Conservation (phyloP, 2,797 vertebrate species). For the Chrysolophus pictus region DNA sequence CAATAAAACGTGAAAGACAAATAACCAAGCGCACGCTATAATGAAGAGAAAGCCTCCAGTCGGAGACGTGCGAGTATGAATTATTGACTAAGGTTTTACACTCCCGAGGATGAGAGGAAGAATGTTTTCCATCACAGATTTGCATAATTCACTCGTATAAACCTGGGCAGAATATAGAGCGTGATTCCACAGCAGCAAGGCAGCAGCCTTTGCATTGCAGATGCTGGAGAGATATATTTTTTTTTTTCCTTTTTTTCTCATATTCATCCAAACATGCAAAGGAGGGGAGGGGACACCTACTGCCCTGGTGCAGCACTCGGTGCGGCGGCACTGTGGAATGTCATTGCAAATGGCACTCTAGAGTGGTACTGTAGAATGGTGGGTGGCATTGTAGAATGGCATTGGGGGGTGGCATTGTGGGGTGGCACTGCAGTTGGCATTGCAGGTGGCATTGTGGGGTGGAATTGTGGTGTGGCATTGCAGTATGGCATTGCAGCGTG, state of each 20-base stretch:
- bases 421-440: no score
- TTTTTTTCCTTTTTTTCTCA: neutral
- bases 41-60: conserved; percentile 83
- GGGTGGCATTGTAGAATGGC: no score
- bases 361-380: no score
- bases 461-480: no score
- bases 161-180: conserved; percentile 82
- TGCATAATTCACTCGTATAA: conserved; percentile 84
- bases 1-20: conserved; percentile 82
- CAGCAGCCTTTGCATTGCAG: conserved; percentile 48
- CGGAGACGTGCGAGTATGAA: conserved; percentile 80
- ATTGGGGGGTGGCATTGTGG: no score
- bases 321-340: rapidly evolving
- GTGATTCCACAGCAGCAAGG: conserved; percentile 61
- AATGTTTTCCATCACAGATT: conserved; percentile 84
- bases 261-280: neutral
- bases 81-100: conserved; percentile 86
- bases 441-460: no score
- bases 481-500: no score
- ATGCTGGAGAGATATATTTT: neutral
- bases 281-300: rapidly evolving
- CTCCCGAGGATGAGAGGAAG: conserved; percentile 82
- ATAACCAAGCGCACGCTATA: conserved; percentile 79
- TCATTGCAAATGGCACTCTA: neutral
- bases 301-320: neutral